Evolutionary conservation across 2,888 invertebrate species (phyloP).

Genomic region (Artemia sinica): DNA sequence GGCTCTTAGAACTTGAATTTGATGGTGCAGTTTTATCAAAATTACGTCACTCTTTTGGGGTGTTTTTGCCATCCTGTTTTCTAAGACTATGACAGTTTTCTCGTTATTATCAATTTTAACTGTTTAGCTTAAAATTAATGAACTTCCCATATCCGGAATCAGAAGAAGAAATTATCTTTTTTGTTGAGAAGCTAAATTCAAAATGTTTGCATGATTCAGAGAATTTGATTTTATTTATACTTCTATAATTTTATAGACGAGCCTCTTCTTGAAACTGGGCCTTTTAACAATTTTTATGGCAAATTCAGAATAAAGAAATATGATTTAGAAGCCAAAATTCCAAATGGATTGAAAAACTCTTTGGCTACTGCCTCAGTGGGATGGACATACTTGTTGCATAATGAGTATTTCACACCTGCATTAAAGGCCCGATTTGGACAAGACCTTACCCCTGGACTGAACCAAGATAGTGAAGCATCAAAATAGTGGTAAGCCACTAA

Average conservation of each 20-base stretch:
- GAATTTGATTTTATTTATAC: too few species aligned
- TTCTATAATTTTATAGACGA: not conserved
- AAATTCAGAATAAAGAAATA: not conserved
- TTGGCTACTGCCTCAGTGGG: not conserved
- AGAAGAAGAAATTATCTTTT: too few species aligned
- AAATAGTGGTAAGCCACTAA: not conserved
- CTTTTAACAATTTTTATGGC: not conserved
- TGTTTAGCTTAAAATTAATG: too few species aligned
- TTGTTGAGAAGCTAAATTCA: too few species aligned
- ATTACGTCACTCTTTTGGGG: too few species aligned
- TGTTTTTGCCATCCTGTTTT: too few species aligned
- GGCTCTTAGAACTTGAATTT: too few species aligned
- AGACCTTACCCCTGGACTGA: not conserved
- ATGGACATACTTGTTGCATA: not conserved
- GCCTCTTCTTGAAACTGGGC: not conserved
- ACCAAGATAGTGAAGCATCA: constrained; percentile 10
- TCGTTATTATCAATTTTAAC: too few species aligned
- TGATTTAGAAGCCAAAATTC: not conserved
- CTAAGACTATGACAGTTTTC: too few species aligned
- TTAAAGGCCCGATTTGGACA: not conserved
- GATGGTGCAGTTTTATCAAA: too few species aligned
- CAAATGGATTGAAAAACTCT: not conserved
- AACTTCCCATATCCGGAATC: too few species aligned
- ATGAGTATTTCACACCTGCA: not conserved
- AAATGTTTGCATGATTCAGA: too few species aligned